Evolutionary conservation across 1,140 invertebrate genomes (phyloP), one percentile per base, ranked within the genome.

Genomic region (Cepaea nemoralis): DNA sequence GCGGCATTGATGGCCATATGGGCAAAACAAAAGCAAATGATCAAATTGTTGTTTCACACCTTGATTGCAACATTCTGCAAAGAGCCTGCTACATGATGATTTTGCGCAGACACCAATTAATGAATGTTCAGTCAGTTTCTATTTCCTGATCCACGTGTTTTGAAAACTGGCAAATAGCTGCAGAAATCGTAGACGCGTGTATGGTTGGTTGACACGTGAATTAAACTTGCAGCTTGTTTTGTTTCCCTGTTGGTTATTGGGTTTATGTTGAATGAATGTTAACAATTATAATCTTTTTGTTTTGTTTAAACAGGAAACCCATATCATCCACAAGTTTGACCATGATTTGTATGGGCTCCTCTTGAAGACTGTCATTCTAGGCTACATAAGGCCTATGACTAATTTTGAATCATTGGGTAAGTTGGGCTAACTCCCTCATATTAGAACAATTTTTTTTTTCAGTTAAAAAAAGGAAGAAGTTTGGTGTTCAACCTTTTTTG

Each of bases 341-440:
- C 89, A 93, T 50, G 97, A 99, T 92, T 97, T 99, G 86, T 99
- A 99, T 92, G 97, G 95, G 6, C 93, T 94, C 74, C 90, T 92
- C 75, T 91, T 99, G 59, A 96, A 95, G 93, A 93, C 97, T 39
- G 94, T 94, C 80, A 93, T 98, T 77, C 87, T 95, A 27, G 96
- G 95, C 37, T 98, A 95, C 88, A 93, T 99, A 81, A 92, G 97
- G 87, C 83, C 86, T 24, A 96, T 98, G 92, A 94, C 92, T 85
- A 94, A 96, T 91, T 98, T 97, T 88, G 90, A 92, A n/a, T 95
- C 94, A 14, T 85, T 97, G 85, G 94, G 94, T 94, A 91, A 83
- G 85, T 82, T 35, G 19, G 3, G n/a, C n/a, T n/a, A n/a, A n/a
- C n/a, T n/a, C n/a, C n/a, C n/a, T n/a, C n/a, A n/a, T n/a, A n/a